Evolutionary conservation across 1,140 invertebrate genomes (phyloP).

Genomic region (Melipona quadrifasciata): DNA sequence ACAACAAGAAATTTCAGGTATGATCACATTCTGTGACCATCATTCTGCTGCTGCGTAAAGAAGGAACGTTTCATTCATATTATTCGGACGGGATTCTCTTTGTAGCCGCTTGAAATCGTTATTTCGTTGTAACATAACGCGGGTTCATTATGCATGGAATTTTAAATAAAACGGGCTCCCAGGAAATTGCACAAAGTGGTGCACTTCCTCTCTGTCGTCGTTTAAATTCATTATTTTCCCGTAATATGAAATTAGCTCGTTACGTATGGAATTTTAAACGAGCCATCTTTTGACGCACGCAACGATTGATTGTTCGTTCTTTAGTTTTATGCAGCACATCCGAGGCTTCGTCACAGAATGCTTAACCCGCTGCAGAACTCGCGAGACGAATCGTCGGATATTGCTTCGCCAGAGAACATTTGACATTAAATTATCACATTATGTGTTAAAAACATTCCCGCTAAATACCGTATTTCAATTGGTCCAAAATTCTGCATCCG

Average conservation of each 20-base stretch:
- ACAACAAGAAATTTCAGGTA: too few relatives aligned
- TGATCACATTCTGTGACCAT: neutral
- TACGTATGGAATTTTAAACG: neutral
- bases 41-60: neutral
- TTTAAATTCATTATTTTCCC: neutral
- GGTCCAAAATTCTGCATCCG: too few relatives aligned
- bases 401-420: neutral
- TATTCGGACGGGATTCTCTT: neutral
- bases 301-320: neutral
- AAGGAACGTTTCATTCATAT: too few relatives aligned
- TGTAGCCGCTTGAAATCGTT: neutral
- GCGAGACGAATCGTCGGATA: neutral
- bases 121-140: neutral
- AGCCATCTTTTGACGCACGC: neutral
- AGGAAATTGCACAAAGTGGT: neutral
- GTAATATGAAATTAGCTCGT: neutral
- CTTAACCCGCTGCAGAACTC: neutral
- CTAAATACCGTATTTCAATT: too few relatives aligned
- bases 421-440: neutral
- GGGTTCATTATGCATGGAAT: neutral
- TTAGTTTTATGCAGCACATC: neutral
- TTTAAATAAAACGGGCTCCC: neutral
- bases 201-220: neutral
- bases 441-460: too few relatives aligned
- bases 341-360: neutral